Base-by-base conservation (phyloP, 2,888 invertebrate species). In the Brachyptera putata region DNA sequence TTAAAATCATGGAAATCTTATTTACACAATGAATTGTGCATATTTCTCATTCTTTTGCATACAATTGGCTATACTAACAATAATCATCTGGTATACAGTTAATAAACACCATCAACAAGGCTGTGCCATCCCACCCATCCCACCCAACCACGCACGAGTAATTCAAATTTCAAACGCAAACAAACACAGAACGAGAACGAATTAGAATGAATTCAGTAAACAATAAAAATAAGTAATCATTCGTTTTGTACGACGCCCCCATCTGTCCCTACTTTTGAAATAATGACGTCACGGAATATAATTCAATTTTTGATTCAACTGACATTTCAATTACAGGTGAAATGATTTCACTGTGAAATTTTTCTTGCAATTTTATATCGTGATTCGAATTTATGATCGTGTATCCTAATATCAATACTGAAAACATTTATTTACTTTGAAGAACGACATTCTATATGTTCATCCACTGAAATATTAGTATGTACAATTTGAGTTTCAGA, bases 271-370 rank as follows among this genome's bases (percentile, higher is more conserved):
- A 4, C 16, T 26, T 46, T 5, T 24, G 22, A 50, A 50, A 5
- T 13, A 14, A 36, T 53, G 14, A 53, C 53, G 53, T 53, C 53
- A 53, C 34, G 34, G 24, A 46, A 53, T 26, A 26, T 34, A 30
- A 53, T 53, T 53, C 53, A 53, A 53, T 53, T 53, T 34, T 36
- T 21, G 18, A 43, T 53, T 53, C 34, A 21, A 34, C 53, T 53
- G 53, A 53, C 53, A 53, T 53, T 53, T 53, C 53, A 53, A 53
- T 53, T 53, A 53, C 53, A 21, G 36, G 22, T 53, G 53, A 53
- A 53, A 53, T 53, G 53, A 34, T 53, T 53, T 30, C 22, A 36
- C 11, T 16, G 11, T 18, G 3, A 21, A 36, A 21, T 21, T 53
- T 53, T 53, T 53, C 18, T 53, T 22, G 46, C 53, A 34, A 36